Base-by-base conservation (phyloP, 2,113 vertebrate genomes). In the Circaetus cinerascens region DNA sequence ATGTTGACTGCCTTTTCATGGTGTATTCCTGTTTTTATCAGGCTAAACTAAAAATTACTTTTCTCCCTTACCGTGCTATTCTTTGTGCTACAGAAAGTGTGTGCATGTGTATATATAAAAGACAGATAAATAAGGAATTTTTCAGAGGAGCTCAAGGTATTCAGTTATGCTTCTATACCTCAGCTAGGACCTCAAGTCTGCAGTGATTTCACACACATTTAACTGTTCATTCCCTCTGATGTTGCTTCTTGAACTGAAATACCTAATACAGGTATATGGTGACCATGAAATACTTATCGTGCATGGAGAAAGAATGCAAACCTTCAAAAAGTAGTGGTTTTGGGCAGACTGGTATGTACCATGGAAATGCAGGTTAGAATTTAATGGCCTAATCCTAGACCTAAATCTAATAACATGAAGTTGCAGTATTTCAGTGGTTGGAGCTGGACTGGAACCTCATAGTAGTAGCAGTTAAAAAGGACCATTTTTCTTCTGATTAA, bases 41-140 rank as follows among this genome's bases (percentile, higher is more conserved):
- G 7, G 18, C 45, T 48, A 62, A 87, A 51, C 12, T 56, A 27
- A 69, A 75, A 86, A 9, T 23, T 2, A 21, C 19, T 80, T 20
- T 64, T 80, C 26, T 79, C 2, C 0, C 18, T 56, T 73, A 40
- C 32, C 0, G 0, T 62, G 12, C 34, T 85, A 10, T 73, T 86
- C 38, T 72, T 64, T 62, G 27, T 81, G 55, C 34, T 78, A 30
- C 11, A 27, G 16, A 26, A 71, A 66, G 3, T 15, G 4, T 53
- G 27, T 51, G 3, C 14, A 1, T 41, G 2, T 46, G 9, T 55
- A 6, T 45, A 8, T 20, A 20, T 22, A 27, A 9, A 59, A 32
- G 23, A 53, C 14, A 53, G 12, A 46, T 38, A 56, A 72, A 40
- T 5, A 57, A 21, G 30, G 34, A 60, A 21, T 32, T n/a, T 95